phyloP scores from a whole-genome alignment of 1,140 invertebrate species.

The Hirudo medicinalis region DNA sequence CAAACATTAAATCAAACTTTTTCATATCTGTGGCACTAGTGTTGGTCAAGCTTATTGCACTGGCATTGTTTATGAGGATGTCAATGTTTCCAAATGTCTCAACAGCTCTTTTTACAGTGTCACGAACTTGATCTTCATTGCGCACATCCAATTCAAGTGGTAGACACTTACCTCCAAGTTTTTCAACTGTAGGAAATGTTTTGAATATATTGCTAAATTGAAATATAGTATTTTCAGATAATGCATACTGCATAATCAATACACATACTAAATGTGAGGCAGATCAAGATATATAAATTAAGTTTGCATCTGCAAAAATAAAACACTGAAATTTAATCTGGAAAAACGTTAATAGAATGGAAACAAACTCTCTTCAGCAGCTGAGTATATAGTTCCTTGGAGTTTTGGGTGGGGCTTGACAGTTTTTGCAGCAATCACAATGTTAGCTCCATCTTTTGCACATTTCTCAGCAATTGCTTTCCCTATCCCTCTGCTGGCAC shows the following conservation, averaged over 20 bases:
- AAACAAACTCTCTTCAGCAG: slow-evolving; percentile 75
- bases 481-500: slow-evolving; percentile 90
- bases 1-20: slow-evolving; percentile 42
- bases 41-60: slow-evolving; percentile 78
- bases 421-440: slow-evolving; percentile 92
- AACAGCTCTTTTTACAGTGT: slow-evolving; percentile 73
- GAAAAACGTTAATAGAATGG: not conserved
- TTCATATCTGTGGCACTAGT: slow-evolving; percentile 87
- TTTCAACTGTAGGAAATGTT: slow-evolving; percentile 21
- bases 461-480: slow-evolving; percentile 74
- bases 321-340: not conserved
- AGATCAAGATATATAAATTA: not conserved
- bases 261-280: no score
- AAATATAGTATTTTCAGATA: no score
- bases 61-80: slow-evolving; percentile 85
- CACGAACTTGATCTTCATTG: slow-evolving; percentile 52
- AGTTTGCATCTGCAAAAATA: not conserved
- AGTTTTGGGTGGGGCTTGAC: slow-evolving; percentile 86
- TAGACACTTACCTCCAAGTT: slow-evolving; percentile 71
- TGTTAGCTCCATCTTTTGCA: slow-evolving; percentile 69
- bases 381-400: slow-evolving; percentile 92
- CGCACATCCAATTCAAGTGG: slow-evolving; percentile 88
- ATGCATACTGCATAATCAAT: no score
- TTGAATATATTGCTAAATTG: no score
- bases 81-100: slow-evolving; percentile 91